Evolutionary conservation across 2,113 vertebrate genomes (phyloP).

Genomic region (Cebus imitator): DNA sequence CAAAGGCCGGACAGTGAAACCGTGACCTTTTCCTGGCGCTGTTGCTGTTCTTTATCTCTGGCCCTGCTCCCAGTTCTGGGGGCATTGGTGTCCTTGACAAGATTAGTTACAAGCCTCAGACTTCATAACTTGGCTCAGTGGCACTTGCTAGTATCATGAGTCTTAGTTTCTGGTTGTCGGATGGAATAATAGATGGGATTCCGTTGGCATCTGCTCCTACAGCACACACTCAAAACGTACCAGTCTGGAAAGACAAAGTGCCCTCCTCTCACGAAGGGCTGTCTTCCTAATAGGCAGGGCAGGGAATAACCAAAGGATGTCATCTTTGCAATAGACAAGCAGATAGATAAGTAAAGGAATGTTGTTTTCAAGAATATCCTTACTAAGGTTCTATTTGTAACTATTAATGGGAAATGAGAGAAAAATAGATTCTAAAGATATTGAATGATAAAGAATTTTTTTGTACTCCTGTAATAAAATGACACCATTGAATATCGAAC

Average conservation of each 20-base stretch:
- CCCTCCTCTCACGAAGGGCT: background rate
- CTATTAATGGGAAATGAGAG: background rate
- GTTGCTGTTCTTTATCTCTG: background rate
- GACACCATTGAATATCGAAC: background rate
- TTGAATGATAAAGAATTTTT: background rate
- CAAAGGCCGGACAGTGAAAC: background rate
- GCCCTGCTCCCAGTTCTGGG: background rate
- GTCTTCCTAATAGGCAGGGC: background rate
- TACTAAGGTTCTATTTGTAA: background rate
- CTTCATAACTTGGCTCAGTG: background rate
- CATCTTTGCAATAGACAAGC: background rate
- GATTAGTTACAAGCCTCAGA: too few relatives aligned
- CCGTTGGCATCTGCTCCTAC: background rate
- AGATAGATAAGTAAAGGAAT: background rate
- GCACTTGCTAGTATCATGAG: fast-evolving
- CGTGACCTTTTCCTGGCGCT: background rate
- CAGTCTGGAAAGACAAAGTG: background rate
- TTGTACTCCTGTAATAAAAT: background rate
- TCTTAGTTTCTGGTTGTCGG: background rate
- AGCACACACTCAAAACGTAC: background rate
- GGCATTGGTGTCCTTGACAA: background rate
- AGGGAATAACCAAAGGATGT: background rate
- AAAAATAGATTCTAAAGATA: background rate
- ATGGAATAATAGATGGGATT: background rate
- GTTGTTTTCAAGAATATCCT: background rate